Evolutionary conservation across 30 jellyfish, hydroid and myxozoan species (phyloP), one percentile per base, ranked within the genome.

Genomic region (Aurelia sp.): DNA sequence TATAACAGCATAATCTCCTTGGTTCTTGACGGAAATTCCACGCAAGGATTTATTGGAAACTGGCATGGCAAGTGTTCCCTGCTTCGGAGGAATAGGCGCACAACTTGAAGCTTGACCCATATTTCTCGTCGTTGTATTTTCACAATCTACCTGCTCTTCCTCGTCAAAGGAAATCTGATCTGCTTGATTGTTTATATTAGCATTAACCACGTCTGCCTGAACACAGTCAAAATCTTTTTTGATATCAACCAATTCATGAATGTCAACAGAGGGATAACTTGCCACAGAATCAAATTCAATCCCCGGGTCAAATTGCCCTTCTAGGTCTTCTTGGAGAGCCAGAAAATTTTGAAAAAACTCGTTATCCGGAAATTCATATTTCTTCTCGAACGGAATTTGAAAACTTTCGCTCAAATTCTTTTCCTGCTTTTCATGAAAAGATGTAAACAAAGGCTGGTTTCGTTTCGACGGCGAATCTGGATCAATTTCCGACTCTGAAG

Each of bases 21-120:
- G 93, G 58, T 63, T 84, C 59, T 66, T 72, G 17, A 84, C 88
- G 18, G 84, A 71, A 4, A 84, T 47, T 12, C 93, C 93, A 40
- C 86, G 63, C 76, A 84, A 65, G 4, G 38, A 50, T 27, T 48
- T 18, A 22, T 63, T 76, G 21, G 79, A 70, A 18, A 84, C 93
- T 0, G 93, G 93, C 93, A 84, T 84, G 33, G 88, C 87, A 0
- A 84, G 93, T 27, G 93, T 84, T 67, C 93, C 93, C 58, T 84
- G 74, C 7, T 69, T 55, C 67, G 65, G 27, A 53, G 31, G 73
- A 52, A 72, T 59, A 59, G 33, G 69, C 10, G 33, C 69, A 21
- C 69, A 59, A 69, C 93, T 84, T 13, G 64, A 59, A 5, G 60
- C 87, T 53, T 84, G 93, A 61, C 93, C 93, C 93, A 84, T 84